Evolutionary conservation across 2,797 vertebrate species (phyloP).

Genomic region (Enteromius afrohamiltoni): DNA sequence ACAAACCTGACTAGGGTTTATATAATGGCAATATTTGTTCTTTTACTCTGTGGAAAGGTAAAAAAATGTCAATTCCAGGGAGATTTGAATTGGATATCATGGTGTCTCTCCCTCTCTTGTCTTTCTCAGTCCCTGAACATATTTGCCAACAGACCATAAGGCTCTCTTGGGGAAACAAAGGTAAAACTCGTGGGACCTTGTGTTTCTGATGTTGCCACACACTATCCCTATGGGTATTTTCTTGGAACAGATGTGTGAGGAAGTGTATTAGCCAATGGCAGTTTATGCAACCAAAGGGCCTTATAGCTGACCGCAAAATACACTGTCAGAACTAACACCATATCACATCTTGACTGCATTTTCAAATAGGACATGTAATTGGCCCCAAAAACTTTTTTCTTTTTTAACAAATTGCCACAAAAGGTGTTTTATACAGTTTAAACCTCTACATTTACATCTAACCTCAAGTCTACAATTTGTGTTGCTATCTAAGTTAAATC

Average conservation of each 20-base stretch:
- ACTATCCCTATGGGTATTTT: slow-evolving; percentile 28
- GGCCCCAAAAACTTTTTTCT: neutral
- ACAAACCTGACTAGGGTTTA: neutral
- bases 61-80: slow-evolving; percentile 6
- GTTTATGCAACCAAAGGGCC: slow-evolving; percentile 27
- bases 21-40: slow-evolving; percentile 23
- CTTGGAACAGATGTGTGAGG: slow-evolving; percentile 32
- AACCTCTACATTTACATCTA: neutral
- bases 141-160: slow-evolving; percentile 33
- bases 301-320: slow-evolving; percentile 27
- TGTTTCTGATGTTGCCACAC: slow-evolving; percentile 22
- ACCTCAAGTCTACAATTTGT: too few relatives aligned
- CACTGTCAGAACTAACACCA: slow-evolving; percentile 13
- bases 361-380: neutral
- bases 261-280: neutral
- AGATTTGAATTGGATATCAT: slow-evolving; percentile 6
- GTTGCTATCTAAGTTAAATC: neutral
- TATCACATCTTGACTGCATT: neutral
- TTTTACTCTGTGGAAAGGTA: slow-evolving; percentile 19
- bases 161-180: slow-evolving; percentile 35
- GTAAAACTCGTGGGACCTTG: slow-evolving; percentile 36
- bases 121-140: slow-evolving; percentile 22
- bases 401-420: neutral
- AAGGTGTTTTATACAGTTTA: neutral
- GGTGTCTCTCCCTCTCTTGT: neutral